These are phyloP conservation scores for Smutsia temminckii DNA, from an alignment of 2,797 vertebrate species.

Conservation along the genomic window DNA sequence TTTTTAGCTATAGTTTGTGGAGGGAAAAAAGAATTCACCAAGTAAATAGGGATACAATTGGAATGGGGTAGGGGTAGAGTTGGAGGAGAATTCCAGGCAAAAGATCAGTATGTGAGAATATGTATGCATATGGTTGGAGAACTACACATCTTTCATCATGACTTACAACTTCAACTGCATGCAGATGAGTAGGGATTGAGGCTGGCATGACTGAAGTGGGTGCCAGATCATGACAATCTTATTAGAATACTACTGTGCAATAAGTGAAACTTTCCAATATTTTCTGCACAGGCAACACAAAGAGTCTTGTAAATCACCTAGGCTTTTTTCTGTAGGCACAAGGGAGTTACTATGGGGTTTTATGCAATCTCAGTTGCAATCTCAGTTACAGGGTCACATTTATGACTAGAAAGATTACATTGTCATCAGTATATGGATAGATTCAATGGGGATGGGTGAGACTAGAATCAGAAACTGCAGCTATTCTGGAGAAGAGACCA, in stretches of 20 bases:
- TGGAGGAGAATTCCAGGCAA: background rate
- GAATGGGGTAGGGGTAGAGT: background rate
- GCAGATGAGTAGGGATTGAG: background rate
- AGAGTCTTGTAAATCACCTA: background rate
- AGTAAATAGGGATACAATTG: background rate
- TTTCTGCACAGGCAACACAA: background rate
- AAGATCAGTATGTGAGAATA: background rate
- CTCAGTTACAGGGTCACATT: conserved; percentile 29
- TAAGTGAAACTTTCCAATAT: background rate
- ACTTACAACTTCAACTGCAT: background rate
- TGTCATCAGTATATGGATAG: background rate
- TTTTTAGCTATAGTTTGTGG: background rate
- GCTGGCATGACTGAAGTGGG: background rate
- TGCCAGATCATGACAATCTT: background rate
- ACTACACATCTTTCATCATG: background rate
- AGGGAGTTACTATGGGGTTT: background rate
- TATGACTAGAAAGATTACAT: background rate
- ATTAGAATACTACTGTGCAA: background rate
- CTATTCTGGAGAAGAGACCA: background rate
- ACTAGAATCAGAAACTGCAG: background rate
- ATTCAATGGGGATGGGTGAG: background rate
- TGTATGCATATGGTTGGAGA: background rate
- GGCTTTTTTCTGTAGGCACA: background rate
- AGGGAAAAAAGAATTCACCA: background rate
- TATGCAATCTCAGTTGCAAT: background rate